phyloP scores from a whole-genome alignment of 1,140 invertebrate species.

The Tetragnatha versicolor region DNA sequence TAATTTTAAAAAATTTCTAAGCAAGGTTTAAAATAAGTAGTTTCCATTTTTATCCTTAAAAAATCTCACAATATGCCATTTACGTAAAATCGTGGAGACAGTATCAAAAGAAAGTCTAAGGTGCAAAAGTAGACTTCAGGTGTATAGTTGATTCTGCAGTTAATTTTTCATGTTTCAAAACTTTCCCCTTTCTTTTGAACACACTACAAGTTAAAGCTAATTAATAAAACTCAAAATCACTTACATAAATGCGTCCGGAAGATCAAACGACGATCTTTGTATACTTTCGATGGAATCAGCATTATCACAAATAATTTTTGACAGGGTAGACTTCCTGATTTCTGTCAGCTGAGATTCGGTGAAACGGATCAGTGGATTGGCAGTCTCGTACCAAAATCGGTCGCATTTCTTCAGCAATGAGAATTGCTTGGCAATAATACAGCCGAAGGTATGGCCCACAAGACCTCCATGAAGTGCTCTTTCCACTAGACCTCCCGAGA shows the following conservation, averaged over 20 bases:
- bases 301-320: constrained; percentile 93
- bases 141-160: too few species aligned
- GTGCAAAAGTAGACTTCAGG: too few species aligned
- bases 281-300: constrained; percentile 86
- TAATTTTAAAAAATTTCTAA: too few species aligned
- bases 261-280: constrained; percentile 86
- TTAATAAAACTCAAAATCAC: constrained; percentile 59
- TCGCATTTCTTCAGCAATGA: constrained; percentile 83
- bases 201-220: too few species aligned
- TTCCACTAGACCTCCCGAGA: constrained; percentile 69
- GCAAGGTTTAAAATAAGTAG: too few species aligned
- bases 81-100: too few species aligned
- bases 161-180: too few species aligned
- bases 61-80: too few species aligned
- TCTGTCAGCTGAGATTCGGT: constrained; percentile 88
- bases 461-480: constrained; percentile 67
- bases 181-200: too few species aligned
- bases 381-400: constrained; percentile 94
- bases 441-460: constrained; percentile 71
- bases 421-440: constrained; percentile 70
- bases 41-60: too few species aligned
- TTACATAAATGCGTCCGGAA: constrained; percentile 88
- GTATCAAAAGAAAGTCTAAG: too few species aligned
- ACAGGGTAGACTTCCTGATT: constrained; percentile 86
- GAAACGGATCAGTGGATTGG: constrained; percentile 81